Percentiles rank a stretch among this genome's conserved stretches.
These are phyloP conservation scores for Willowsia nigromaculata DNA, from an alignment of 2,888 invertebrate species.

Conservation along the genomic window DNA sequence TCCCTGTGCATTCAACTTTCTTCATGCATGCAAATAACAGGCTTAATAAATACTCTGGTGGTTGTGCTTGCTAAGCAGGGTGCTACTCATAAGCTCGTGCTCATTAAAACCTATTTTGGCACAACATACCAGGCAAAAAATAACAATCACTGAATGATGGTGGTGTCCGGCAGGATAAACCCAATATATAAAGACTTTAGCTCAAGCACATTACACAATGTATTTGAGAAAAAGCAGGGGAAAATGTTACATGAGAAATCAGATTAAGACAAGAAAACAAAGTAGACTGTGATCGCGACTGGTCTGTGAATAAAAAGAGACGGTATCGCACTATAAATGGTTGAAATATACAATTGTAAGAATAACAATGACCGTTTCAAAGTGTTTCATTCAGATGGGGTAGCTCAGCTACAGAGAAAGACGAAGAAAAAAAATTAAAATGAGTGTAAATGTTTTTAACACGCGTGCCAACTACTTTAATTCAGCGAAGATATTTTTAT, in stretches of 20 bases:
- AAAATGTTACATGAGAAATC: slow-evolving; percentile 42
- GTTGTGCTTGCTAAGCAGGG: background rate
- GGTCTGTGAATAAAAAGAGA: background rate
- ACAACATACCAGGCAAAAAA: slow-evolving; percentile 1
- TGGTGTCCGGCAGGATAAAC: background rate
- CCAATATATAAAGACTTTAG: background rate
- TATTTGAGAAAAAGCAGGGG: slow-evolving; percentile 33
- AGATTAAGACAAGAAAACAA: slow-evolving; percentile 48
- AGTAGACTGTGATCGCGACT: background rate
- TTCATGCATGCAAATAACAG: background rate
- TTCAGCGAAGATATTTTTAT: background rate
- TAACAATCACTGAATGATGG: background rate
- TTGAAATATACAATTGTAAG: background rate
- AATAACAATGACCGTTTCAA: background rate
- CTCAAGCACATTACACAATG: background rate
- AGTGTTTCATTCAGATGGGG: background rate
- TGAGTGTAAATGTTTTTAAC: slow-evolving; percentile 13
- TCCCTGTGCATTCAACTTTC: background rate
- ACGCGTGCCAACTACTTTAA: slow-evolving; percentile 32
- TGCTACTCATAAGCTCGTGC: slow-evolving; percentile 42
- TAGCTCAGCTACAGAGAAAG: background rate
- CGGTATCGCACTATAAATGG: background rate
- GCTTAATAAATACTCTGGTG: background rate
- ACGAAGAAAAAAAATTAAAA: background rate
- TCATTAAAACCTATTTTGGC: slow-evolving; percentile 67